Evolutionary conservation across 2,888 invertebrate genomes (phyloP).

Genomic region (Ceriagrion tenellum): DNA sequence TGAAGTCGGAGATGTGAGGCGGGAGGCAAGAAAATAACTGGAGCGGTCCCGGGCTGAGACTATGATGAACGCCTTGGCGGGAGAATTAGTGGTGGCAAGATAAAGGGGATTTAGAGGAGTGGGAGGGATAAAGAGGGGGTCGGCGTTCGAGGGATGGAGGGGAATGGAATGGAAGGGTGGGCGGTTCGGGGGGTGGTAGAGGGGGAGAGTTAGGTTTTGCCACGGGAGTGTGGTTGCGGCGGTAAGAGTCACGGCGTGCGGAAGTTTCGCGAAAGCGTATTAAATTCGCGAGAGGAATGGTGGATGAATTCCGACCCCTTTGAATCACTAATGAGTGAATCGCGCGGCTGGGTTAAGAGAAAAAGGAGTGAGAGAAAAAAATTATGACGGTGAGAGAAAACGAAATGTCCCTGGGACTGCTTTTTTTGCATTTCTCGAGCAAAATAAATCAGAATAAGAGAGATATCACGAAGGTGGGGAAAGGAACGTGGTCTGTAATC

Average conservation of each 20-base stretch:
- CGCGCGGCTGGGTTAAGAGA: background rate
- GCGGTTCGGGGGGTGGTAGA: background rate
- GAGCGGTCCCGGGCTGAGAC: background rate
- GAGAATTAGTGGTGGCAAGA: background rate
- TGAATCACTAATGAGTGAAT: slow-evolving; percentile 36
- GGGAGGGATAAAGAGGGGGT: background rate
- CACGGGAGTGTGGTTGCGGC: background rate
- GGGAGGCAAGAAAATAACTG: background rate
- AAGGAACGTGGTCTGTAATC: background rate
- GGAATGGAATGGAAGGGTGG: background rate
- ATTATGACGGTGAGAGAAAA: background rate
- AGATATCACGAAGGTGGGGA: background rate
- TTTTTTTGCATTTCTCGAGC: background rate
- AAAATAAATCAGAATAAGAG: slow-evolving; percentile 16
- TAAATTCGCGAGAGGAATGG: background rate
- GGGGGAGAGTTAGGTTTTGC: background rate
- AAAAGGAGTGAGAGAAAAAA: background rate
- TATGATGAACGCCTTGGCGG: slow-evolving; percentile 2
- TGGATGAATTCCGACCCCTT: slow-evolving; percentile 18
- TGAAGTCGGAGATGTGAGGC: background rate
- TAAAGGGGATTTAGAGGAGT: background rate
- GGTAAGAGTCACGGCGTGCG: background rate
- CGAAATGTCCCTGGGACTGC: background rate
- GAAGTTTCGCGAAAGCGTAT: slow-evolving; percentile 28
- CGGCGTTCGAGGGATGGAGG: background rate